Base-by-base conservation (phyloP, 2,797 vertebrate genomes). In the Epinephelus malabaricus region DNA sequence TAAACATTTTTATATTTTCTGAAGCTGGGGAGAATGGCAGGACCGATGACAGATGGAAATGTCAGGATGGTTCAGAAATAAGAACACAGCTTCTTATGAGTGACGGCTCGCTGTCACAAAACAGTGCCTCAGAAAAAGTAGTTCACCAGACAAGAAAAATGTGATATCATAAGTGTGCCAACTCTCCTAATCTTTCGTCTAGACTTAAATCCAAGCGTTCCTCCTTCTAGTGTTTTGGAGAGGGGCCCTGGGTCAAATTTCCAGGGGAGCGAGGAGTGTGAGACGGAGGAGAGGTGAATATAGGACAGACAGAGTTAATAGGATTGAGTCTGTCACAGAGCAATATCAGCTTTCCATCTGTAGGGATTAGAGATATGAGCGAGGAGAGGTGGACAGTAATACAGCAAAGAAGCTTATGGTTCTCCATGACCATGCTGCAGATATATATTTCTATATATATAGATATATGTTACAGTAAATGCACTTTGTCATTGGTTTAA, bases 261-360 rank as follows among this genome's bases (percentile, higher is more conserved):
- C 78, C 67, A 76, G 49, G 53, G 50, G 50, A 66, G 50, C 2
- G 19, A 56, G 45, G 72, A 61, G 68, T 64, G 77, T 63, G 78
- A 88, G 76, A 54, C 18, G 12, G 68, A 58, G 70, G 58, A 66
- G 83, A 81, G 81, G 80, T 88, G 87, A 92, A 92, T 90, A 88
- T 92, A 92, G 92, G 92, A 92, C 92, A 92, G 87, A 85, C 61
- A 83, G 53, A 79, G 81, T 84, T 94, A 94, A 95, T 92, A 92
- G 92, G 94, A 94, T 94, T 92, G 86, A 84, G 76, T 86, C 76
- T 81, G 83, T 92, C 78, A 91, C 83, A 69, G 76, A 80, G 87
- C 50, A 79, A 91, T 94, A 93, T 94, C 93, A 93, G 92, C 92
- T 91, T 92, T 94, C 88, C 88, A 92, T 95, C 93, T 91, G 91